phyloP scores from a whole-genome alignment of 2,797 vertebrate genomes.

The Sphenopsis melanotis region DNA sequence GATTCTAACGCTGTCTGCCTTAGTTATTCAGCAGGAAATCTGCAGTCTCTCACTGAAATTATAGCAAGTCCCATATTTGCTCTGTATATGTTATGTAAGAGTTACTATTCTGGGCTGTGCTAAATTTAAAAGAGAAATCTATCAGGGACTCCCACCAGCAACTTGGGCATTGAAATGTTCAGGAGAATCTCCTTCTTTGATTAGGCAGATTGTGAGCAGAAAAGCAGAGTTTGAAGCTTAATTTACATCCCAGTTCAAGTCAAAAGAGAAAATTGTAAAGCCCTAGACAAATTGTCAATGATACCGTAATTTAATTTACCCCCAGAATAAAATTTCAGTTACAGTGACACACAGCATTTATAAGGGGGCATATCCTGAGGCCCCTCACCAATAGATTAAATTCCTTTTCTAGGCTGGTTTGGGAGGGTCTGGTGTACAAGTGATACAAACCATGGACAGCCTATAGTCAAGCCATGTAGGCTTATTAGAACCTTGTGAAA shows the following conservation, averaged over 20 bases:
- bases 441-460: not conserved
- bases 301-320: not conserved
- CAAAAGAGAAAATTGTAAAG: constrained; percentile 46
- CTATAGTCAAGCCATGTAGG: accelerated
- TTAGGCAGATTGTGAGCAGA: constrained; percentile 39
- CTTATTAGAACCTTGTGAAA: not conserved
- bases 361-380: not conserved
- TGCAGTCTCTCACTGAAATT: constrained; percentile 34
- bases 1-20: not conserved
- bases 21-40: constrained; percentile 11
- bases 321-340: not conserved
- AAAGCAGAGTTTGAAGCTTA: constrained; percentile 1
- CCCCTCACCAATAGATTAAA: not conserved
- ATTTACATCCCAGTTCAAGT: not conserved
- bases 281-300: not conserved
- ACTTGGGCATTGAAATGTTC: constrained; percentile 22
- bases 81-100: constrained; percentile 42
- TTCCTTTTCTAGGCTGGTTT: not conserved
- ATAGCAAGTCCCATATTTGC: constrained; percentile 13
- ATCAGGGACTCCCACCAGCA: constrained; percentile 31
- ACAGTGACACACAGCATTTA: not conserved
- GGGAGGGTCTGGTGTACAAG: not conserved
- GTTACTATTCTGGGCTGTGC: constrained; percentile 31
- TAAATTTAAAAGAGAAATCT: constrained; percentile 54
- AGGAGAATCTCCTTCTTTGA: constrained; percentile 25